Evolutionary conservation across 2,888 invertebrate species (phyloP).

Genomic region (Eurois occulta): DNA sequence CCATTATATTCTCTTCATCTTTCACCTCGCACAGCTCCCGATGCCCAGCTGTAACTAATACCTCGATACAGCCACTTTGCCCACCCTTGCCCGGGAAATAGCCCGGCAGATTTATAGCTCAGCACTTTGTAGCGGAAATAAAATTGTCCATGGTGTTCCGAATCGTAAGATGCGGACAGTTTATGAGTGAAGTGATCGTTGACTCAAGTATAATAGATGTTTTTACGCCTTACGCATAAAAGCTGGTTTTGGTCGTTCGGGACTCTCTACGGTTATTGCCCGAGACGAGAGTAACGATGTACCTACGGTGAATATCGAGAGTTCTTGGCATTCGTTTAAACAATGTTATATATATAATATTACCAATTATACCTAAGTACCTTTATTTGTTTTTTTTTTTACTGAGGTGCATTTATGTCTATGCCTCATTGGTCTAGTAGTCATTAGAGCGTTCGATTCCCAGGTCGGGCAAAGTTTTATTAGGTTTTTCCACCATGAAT

Average conservation of each 20-base stretch:
- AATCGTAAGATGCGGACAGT: conserved; percentile 51
- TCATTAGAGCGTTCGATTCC: not conserved
- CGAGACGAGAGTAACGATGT: not conserved
- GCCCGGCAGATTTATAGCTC: conserved; percentile 55
- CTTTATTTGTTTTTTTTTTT: not conserved
- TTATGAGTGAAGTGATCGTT: conserved; percentile 46
- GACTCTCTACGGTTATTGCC: not conserved
- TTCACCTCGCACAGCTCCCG: conserved; percentile 20
- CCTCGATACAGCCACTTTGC: conserved; percentile 40
- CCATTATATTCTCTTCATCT: conserved; percentile 31
- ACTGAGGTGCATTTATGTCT: not conserved
- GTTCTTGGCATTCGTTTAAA: not conserved
- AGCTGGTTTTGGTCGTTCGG: conserved; percentile 16
- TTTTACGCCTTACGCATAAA: conserved; percentile 43
- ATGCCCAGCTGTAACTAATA: conserved; percentile 51
- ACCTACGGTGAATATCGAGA: not conserved
- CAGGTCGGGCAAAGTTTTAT: not conserved
- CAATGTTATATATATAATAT: conserved; percentile 1
- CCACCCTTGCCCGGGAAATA: conserved; percentile 51
- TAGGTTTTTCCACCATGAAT: not conserved
- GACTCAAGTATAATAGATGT: conserved; percentile 38
- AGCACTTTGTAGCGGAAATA: conserved; percentile 64
- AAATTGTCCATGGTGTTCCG: conserved; percentile 52
- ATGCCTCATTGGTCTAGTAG: not conserved
- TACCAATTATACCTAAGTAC: too few relatives aligned